Base-by-base conservation (phyloP, 2,888 invertebrate species). In the Drosophila macrospina region DNA sequence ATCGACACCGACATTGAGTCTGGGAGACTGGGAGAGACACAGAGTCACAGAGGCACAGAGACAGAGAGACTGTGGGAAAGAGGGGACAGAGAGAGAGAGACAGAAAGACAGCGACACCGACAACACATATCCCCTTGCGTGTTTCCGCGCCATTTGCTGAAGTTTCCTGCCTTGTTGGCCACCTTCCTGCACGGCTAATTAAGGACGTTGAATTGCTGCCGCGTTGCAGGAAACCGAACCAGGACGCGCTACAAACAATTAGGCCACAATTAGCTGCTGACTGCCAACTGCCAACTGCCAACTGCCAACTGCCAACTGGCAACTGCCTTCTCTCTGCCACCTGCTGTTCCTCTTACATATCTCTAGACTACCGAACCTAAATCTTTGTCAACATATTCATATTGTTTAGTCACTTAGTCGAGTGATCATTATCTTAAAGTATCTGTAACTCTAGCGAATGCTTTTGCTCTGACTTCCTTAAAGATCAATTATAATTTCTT, bases 111-210 rank as follows among this genome's bases (percentile, higher is more conserved):
- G 2, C 55, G 55, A 52, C 55, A 72, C 28, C 54, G 69, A 36
- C 70, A 37, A n/a, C 44, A 56, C 59, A 63, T 74, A 78, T 67
- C 51, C 74, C 57, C 67, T 57, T 62, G 78, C 74, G 69, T 60
- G 52, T 56, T 74, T 74, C 74, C 74, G 74, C 74, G 69, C 78
- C 78, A 74, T 75, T 78, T 75, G 78, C 60, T 56, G 37, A 60
- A 63, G 74, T 57, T 77, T 79, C 80, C 80, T 67, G 68, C 37
- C 78, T 76, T 80, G 73, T 76, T 80, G 67, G 68, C 64, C 78
- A 66, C 74, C 74, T 80, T 80, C 78, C 81, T 62, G 59, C 74
- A 55, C 52, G 63, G 45, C 81, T 78, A 78, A 78, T 78, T 78
- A 78, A 57, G 69, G 52, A 63, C 65, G 65, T 48, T 74, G 66